Evolutionary conservation across 2,888 invertebrate species (phyloP).

Genomic region (Clepsis dumicolana): DNA sequence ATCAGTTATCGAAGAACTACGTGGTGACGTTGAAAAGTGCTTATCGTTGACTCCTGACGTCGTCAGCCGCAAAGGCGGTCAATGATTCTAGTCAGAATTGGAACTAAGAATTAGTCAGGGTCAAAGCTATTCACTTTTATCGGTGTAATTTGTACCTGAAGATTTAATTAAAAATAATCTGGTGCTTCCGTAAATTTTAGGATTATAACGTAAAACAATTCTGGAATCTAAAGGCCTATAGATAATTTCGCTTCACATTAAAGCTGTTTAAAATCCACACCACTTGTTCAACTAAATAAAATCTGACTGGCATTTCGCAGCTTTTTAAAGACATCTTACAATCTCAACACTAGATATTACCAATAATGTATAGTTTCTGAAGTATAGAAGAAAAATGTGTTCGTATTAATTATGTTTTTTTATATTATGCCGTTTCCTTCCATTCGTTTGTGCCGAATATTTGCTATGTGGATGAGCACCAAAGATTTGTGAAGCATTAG

Average conservation of each 20-base stretch:
- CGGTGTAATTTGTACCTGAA: conserved; percentile 22
- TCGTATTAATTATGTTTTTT: conserved; percentile 76
- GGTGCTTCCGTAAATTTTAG: conserved; percentile 39
- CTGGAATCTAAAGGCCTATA: conserved; percentile 17
- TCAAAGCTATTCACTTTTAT: conserved; percentile 36
- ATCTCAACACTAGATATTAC: conserved; percentile 83
- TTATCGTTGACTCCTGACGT: conserved; percentile 63
- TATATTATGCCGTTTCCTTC: conserved; percentile 68
- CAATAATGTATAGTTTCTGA: conserved; percentile 70
- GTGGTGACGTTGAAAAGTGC: conserved; percentile 66
- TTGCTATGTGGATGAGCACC: conserved; percentile 83
- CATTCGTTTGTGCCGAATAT: conserved; percentile 77
- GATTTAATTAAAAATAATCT: conserved; percentile 29
- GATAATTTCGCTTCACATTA: conserved; percentile 11
- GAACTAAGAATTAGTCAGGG: conserved; percentile 67
- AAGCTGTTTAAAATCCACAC: conserved; percentile 38
- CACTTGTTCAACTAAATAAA: conserved; percentile 63
- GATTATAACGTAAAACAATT: conserved; percentile 16
- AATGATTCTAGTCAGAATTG: conserved; percentile 83
- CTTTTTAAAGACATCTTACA: conserved; percentile 80
- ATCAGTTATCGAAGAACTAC: conserved; percentile 73
- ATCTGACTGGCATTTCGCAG: conserved; percentile 80
- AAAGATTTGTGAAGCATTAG: conserved; percentile 83
- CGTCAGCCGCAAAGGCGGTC: conserved; percentile 57
- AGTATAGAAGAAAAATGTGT: conserved; percentile 77